Evolutionary conservation across 2,113 vertebrate species (phyloP), one percentile per base, ranked within the genome.

Genomic region (Amphiprion ocellaris): DNA sequence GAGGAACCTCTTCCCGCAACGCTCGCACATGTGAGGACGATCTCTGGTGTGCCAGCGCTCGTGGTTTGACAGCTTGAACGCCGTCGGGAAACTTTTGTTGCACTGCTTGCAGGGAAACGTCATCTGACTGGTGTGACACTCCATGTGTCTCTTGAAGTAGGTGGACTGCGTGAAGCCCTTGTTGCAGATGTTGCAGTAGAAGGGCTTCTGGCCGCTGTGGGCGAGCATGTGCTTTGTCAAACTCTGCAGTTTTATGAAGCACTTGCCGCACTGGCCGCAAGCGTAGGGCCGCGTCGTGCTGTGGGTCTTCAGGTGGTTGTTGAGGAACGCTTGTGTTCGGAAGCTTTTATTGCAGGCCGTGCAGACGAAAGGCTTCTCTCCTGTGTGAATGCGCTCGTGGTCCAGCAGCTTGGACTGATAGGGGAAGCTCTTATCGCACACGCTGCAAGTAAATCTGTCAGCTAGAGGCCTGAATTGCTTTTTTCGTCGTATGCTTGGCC

Each of bases 131-230:
- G 92, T 92, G 91, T 94, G 93, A 65, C 92, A 94, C 73, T 94
- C 92, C 92, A 93, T 94, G 88, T 94, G 92, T 17, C 92, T 71
- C n/a, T 89, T 92, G 86, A 92, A 93, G 79, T 94, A 94, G 30
- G 91, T 92, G 79, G 93, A 91, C 86, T 94, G 93, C 0, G 92
- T 93, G 85, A 94, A 93, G 60, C 93, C 92, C 77, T 93, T 94
- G 84, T 92, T 91, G 73, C 93, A 94, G 82, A 94, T 80, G 77
- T 89, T 66, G 54, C 93, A 94, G 84, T 89, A 90, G 85, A 91
- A 93, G 1, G 93, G 93, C 77, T 94, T 94, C 1, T 92, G 91
- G 15, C 91, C 93, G 9, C 80, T 91, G 87, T 94, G 93, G 59
- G 90, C 89, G 0, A 92, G 83, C 65, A 90, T 88, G 83, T 94